Conservation (phyloP, 2,113 vertebrate genomes). For the Sinosuthora webbiana region DNA sequence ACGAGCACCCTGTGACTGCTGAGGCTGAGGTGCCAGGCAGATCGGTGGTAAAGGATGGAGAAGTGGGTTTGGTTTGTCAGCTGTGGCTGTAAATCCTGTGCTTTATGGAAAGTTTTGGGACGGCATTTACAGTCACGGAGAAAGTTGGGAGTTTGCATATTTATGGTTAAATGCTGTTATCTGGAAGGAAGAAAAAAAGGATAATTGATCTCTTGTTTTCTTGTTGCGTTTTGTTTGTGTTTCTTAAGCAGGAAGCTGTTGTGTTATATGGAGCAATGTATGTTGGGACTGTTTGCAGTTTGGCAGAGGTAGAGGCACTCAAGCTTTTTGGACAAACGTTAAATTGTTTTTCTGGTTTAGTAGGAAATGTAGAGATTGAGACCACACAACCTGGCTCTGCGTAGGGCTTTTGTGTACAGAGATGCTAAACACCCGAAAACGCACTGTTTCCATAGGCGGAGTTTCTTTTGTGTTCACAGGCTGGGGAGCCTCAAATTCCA, state of each 20-base stretch:
- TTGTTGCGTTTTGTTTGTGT: neutral
- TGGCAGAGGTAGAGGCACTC: neutral
- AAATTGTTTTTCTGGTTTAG: conserved; percentile 34
- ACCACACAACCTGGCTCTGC: conserved; percentile 58
- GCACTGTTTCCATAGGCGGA: conserved; percentile 70
- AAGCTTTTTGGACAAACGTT: neutral
- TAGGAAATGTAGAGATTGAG: conserved; percentile 17
- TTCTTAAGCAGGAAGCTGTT: conserved; percentile 17
- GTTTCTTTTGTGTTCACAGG: conserved; percentile 69
- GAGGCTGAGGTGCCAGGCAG: neutral
- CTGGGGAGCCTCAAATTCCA: conserved; percentile 76
- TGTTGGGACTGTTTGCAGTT: neutral
- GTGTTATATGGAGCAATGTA: neutral
- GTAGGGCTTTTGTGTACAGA: conserved; percentile 44
- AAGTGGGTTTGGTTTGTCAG: neutral
- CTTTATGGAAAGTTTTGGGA: neutral
- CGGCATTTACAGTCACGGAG: neutral
- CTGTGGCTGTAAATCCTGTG: neutral
- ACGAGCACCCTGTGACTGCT: neutral
- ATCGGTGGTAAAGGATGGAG: neutral
- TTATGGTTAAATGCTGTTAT: neutral
- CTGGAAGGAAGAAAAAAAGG: neutral
- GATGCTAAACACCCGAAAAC: conserved; percentile 66
- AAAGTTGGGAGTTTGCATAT: neutral
- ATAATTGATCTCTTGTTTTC: neutral